Percentiles rank a stretch among this genome's conserved stretches.
phyloP scores from a whole-genome alignment of 1,140 invertebrate species.

The Lineus longissimus region DNA sequence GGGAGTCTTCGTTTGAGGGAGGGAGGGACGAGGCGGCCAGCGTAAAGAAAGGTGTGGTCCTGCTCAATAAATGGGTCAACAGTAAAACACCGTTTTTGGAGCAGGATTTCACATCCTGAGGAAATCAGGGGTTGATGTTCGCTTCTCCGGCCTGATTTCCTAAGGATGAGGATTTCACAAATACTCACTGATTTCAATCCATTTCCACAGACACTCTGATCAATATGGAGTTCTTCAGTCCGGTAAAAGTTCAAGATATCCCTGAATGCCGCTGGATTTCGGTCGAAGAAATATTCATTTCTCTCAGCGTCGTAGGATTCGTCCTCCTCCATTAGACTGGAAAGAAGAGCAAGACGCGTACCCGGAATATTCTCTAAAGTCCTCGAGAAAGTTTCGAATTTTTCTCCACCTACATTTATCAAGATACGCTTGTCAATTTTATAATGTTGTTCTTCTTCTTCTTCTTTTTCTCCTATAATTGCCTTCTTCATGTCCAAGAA shows the following conservation, averaged over 20 bases:
- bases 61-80: too few species aligned
- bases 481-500: not conserved
- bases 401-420: constrained; percentile 11
- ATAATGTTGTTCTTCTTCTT: too few species aligned
- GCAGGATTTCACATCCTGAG: too few species aligned
- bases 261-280: constrained; percentile 8
- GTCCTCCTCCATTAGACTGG: constrained; percentile 8
- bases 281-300: constrained; percentile 12
- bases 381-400: not conserved
- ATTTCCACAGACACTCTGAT: constrained; percentile 4
- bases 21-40: too few species aligned
- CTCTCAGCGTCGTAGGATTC: constrained; percentile 4
- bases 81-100: too few species aligned
- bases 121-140: too few species aligned
- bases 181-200: constrained; percentile 7
- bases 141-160: too few species aligned
- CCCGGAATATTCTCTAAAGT: constrained; percentile 13
- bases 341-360: constrained; percentile 1
- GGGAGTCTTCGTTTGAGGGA: too few species aligned
- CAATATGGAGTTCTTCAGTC: constrained; percentile 8
- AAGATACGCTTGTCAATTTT: not conserved
- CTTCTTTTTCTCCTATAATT: too few species aligned
- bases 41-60: too few species aligned
- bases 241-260: constrained; percentile 8
- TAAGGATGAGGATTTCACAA: too few species aligned